Conservation (phyloP, 2,113 vertebrate genomes). For the Oncorhynchus masou region DNA sequence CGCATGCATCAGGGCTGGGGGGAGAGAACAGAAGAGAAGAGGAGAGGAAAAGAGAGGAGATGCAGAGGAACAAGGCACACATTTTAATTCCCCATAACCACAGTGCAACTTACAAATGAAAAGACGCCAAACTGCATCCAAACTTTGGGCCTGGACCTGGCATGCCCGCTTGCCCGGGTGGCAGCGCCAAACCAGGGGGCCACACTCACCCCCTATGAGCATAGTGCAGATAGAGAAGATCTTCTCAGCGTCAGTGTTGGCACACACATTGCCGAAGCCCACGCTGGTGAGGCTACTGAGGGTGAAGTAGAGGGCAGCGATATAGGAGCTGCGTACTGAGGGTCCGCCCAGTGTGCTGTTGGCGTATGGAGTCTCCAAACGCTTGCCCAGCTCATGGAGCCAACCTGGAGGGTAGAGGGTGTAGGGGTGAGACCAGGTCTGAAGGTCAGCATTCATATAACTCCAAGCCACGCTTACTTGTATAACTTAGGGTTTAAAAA, state of each 20-base stretch:
- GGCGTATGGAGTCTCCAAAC: slow-evolving; percentile 88
- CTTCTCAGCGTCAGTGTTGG: slow-evolving; percentile 94
- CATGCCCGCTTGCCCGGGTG: not conserved
- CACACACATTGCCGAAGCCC: slow-evolving; percentile 94
- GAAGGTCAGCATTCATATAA: too few species aligned
- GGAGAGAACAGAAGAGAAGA: not conserved
- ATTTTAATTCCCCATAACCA: not conserved
- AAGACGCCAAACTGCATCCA: too few species aligned
- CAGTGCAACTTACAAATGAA: not conserved
- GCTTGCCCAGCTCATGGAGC: slow-evolving; percentile 92
- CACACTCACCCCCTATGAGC: slow-evolving; percentile 88
- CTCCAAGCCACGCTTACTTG: too few species aligned
- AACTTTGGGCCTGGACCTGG: not conserved
- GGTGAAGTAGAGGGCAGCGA: slow-evolving; percentile 95
- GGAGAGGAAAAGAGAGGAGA: not conserved
- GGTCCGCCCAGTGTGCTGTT: slow-evolving; percentile 89
- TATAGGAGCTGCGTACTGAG: slow-evolving; percentile 86
- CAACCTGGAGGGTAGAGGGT: slow-evolving; percentile 75
- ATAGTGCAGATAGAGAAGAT: slow-evolving; percentile 98
- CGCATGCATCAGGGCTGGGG: slow-evolving; percentile 89
- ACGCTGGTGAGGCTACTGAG: slow-evolving; percentile 98
- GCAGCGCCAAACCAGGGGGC: not conserved
- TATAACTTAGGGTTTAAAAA: not conserved
- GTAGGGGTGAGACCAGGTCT: not conserved
- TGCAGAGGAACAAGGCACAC: not conserved